Conservation (phyloP, 2,113 vertebrate genomes). For the Aphelocoma coerulescens region DNA sequence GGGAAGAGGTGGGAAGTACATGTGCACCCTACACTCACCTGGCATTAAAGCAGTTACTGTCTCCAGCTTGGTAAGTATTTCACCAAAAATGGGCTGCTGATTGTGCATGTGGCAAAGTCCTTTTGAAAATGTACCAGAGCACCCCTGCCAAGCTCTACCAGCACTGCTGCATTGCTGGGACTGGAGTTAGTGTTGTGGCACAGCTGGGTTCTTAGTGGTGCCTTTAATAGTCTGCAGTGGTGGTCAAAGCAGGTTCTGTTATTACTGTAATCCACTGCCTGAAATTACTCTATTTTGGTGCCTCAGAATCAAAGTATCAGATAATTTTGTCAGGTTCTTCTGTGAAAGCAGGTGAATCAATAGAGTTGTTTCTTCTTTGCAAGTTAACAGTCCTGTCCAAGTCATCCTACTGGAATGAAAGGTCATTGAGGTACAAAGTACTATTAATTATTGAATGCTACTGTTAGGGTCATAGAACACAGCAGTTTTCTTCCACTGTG, state of each 20-base stretch:
- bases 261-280: not conserved
- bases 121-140: not conserved
- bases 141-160: not conserved
- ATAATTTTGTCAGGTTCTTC: not conserved
- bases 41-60: accelerated
- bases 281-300: not conserved
- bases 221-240: not conserved
- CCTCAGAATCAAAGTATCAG: not conserved
- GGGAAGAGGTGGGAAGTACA: not conserved
- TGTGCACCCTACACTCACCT: accelerated
- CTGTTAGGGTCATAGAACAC: not conserved
- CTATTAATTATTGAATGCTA: not conserved
- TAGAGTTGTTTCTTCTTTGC: not conserved
- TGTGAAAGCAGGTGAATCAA: not conserved
- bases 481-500: not conserved
- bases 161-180: not conserved
- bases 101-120: accelerated
- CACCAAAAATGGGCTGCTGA: not conserved
- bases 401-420: not conserved
- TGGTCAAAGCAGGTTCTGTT: not conserved
- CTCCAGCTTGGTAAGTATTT: not conserved
- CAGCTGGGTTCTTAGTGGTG: not conserved
- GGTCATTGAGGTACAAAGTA: not conserved
- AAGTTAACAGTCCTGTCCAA: not conserved
- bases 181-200: not conserved